These are phyloP conservation scores for Gastracanthus pulcherrimus DNA, from an alignment of 2,888 invertebrate genomes.

Conservation along the genomic window DNA sequence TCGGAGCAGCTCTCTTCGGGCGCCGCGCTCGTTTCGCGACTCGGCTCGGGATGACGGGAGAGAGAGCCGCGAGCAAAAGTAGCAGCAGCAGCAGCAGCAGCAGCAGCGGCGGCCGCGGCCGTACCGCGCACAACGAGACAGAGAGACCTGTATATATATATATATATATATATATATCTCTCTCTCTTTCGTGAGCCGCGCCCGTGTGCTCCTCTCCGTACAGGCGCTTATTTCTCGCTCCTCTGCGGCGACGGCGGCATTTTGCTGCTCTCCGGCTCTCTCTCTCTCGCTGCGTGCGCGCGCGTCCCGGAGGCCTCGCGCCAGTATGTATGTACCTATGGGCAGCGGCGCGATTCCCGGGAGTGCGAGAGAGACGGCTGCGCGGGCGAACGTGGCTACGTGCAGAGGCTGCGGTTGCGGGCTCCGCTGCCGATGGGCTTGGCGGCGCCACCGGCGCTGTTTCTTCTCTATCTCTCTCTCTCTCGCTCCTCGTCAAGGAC, in stretches of 20 bases:
- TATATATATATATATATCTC: too few relatives aligned
- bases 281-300: neutral
- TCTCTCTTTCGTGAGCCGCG: neutral
- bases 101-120: too few relatives aligned
- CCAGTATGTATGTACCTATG: too few relatives aligned
- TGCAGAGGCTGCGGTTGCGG: neutral
- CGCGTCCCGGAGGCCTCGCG: neutral
- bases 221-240: neutral
- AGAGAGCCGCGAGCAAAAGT: neutral
- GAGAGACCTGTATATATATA: too few relatives aligned
- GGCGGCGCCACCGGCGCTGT: conserved; percentile 46
- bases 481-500: conserved; percentile 76
- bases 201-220: too few relatives aligned
- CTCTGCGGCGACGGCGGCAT: neutral
- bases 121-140: too few relatives aligned
- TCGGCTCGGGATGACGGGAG: neutral
- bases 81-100: too few relatives aligned
- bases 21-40: too few relatives aligned
- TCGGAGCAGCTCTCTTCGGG: too few relatives aligned
- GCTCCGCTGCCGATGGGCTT: too few relatives aligned
- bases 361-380: conserved; percentile 1
- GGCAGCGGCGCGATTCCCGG: neutral
- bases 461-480: conserved; percentile 6
- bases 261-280: too few relatives aligned
- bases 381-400: conserved; percentile 9